Percentiles rank a stretch among this genome's conserved stretches.
Evolutionary conservation across 1,140 invertebrate genomes (phyloP).

Genomic region (Hermatobates lingyangjiaoensis): DNA sequence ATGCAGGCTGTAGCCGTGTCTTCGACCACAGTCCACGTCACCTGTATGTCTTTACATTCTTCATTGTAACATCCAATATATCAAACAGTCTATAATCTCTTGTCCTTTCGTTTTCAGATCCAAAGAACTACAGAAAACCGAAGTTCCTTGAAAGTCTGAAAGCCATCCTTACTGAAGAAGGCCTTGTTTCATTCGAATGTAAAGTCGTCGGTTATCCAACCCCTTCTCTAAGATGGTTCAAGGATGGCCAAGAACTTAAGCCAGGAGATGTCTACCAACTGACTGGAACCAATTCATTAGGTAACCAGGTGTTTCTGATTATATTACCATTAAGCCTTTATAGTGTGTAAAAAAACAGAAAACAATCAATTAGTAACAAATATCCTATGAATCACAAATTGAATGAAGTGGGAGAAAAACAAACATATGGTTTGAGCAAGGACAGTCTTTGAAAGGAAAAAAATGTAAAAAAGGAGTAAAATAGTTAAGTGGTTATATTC

Average conservation of each 20-base stretch:
- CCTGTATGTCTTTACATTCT: constrained; percentile 31
- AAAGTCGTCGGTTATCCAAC: constrained; percentile 82
- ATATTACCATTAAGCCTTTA: too few relatives aligned
- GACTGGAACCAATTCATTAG: constrained; percentile 66
- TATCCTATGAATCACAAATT: too few relatives aligned
- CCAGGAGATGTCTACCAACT: constrained; percentile 82
- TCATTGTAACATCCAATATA: not conserved
- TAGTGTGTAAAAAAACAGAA: too few relatives aligned
- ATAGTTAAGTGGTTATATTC: too few relatives aligned
- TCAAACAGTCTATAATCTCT: not conserved
- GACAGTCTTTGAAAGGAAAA: too few relatives aligned
- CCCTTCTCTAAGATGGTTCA: constrained; percentile 68
- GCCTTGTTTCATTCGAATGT: constrained; percentile 77
- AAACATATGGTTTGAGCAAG: too few relatives aligned
- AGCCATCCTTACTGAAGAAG: constrained; percentile 74
- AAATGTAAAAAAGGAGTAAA: too few relatives aligned
- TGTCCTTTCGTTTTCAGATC: constrained; percentile 34
- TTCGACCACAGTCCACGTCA: constrained; percentile 47
- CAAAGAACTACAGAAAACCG: constrained; percentile 73
- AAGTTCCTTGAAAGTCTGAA: constrained; percentile 73
- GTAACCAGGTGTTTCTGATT: constrained; percentile 26
- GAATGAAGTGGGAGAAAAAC: too few relatives aligned
- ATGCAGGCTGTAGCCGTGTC: constrained; percentile 52
- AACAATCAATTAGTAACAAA: too few relatives aligned
- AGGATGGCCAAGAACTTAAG: constrained; percentile 75